phyloP scores from a whole-genome alignment of 2,113 vertebrate genomes.

The Pipa parva region DNA sequence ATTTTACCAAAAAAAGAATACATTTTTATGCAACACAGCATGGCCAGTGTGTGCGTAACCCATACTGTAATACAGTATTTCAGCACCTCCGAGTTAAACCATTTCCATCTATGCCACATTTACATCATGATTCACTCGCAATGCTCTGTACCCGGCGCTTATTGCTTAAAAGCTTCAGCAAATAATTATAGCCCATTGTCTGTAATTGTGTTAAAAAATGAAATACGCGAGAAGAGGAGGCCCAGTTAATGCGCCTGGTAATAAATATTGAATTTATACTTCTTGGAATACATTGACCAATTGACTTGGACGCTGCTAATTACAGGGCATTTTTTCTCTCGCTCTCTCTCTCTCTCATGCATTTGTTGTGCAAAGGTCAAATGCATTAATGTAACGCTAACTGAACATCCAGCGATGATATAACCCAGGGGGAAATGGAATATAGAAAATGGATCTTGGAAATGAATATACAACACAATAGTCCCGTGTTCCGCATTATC shows the following conservation, averaged over 20 bases:
- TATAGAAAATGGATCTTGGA: conserved; percentile 11
- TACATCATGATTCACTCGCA: neutral
- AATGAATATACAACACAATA: neutral
- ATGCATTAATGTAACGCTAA: conserved; percentile 32
- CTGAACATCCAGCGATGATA: neutral
- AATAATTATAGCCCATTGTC: conserved; percentile 35
- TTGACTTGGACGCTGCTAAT: conserved; percentile 11
- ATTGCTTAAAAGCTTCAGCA: conserved; percentile 23
- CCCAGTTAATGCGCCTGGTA: neutral
- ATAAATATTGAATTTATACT: conserved; percentile 14
- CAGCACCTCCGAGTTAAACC: too few relatives aligned
- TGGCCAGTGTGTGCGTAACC: too few relatives aligned
- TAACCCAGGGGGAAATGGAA: conserved; percentile 13
- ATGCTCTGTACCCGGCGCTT: neutral
- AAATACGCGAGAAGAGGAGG: conserved; percentile 1
- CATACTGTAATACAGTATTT: too few relatives aligned
- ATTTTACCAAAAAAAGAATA: too few relatives aligned
- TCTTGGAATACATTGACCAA: conserved; percentile 32
- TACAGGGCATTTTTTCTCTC: conserved; percentile 24
- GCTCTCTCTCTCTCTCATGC: too few relatives aligned
- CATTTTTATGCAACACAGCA: too few relatives aligned
- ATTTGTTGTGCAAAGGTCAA: conserved; percentile 13
- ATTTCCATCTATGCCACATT: neutral
- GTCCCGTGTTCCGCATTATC: too few relatives aligned
- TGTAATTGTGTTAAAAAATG: conserved; percentile 34